A percentile compares a stretch with the other conserved stretches of the same genome.
phyloP scores from a whole-genome alignment of 1,140 invertebrate genomes.

The Pseudomyrmex concolor region DNA sequence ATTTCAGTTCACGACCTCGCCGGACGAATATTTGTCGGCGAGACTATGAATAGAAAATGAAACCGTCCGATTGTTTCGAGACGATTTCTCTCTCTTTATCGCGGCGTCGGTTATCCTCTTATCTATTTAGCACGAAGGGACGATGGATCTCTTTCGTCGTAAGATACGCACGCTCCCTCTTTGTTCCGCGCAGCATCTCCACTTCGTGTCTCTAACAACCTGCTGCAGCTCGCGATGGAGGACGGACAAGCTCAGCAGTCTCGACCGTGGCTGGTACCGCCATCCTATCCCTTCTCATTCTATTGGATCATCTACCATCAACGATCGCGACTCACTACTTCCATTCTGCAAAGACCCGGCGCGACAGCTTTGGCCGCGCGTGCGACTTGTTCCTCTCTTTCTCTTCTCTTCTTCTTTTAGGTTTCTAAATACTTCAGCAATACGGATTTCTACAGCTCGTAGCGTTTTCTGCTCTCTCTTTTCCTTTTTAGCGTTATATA shows the following conservation, averaged over 20 bases:
- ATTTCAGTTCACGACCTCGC: slow-evolving; percentile 31
- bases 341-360: slow-evolving; percentile 32
- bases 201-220: slow-evolving; percentile 39
- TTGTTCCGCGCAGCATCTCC: slow-evolving; percentile 1
- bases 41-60: slow-evolving; percentile 58
- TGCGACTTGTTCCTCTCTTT: slow-evolving; percentile 28
- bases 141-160: slow-evolving; percentile 40
- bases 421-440: background rate
- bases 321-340: slow-evolving; percentile 54
- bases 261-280: slow-evolving; percentile 82
- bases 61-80: slow-evolving; percentile 46
- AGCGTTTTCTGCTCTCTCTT: background rate
- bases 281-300: slow-evolving; percentile 81
- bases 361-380: slow-evolving; percentile 18
- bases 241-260: slow-evolving; percentile 74
- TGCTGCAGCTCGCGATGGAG: slow-evolving; percentile 64
- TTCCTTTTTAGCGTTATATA: background rate
- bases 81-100: slow-evolving; percentile 6
- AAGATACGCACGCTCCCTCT: slow-evolving; percentile 24
- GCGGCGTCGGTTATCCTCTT: slow-evolving; percentile 47
- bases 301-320: slow-evolving; percentile 67
- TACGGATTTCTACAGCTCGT: slow-evolving; percentile 17
- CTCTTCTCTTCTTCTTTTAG: background rate
- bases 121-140: slow-evolving; percentile 51
- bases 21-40: slow-evolving; percentile 26